Evolutionary conservation across 92 coral and sea anemone genomes (phyloP), one percentile per base, ranked within the genome.

Genomic region (Epizoanthus rinbou): DNA sequence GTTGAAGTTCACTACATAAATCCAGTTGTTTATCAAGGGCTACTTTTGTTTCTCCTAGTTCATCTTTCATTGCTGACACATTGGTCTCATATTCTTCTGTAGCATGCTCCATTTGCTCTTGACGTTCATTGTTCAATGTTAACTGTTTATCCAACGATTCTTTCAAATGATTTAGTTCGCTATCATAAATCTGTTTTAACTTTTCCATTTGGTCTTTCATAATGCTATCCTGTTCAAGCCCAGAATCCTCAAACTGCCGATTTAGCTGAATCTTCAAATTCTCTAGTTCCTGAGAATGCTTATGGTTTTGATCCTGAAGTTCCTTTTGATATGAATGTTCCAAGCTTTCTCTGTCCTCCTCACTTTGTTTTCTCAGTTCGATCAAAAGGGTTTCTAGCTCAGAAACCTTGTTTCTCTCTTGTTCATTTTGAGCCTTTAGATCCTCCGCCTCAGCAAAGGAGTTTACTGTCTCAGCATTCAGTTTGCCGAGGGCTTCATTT

Each of bases 161-260:
- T 39, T 84, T 92, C 80, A 89, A 67, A 57, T 85, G 76, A n/a
- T 80, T 90, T 50, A 84, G 65, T 71, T 94, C 99, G 31, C 91
- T 93, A 47, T 96, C 98, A 45, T 96, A 83, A 69, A 94, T 68
- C 31, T 86, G 88, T 54, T 87, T 91, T 45, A 96, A 60, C 85
- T 88, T 88, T 23, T 85, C 91, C 71, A 96, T 33, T 75, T 86
- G 92, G n/a, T 91, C 83, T 39, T 93, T 91, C 82, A 89, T 85
- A 50, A 86, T 39, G 10, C 65, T 73, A 75, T 90, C 94, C 63
- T 72, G 91, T 79, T 93, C 90, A 11, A 86, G 88, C 18, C 88
- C 91, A 23, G 84, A 76, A 82, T 91, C 87, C 23, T 93, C 94
- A 57, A 93, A 53, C 63, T 93, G 92, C 41, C 86, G 87, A 53